phyloP scores from a whole-genome alignment of 2,888 invertebrate genomes.

The Tillus elongatus region DNA sequence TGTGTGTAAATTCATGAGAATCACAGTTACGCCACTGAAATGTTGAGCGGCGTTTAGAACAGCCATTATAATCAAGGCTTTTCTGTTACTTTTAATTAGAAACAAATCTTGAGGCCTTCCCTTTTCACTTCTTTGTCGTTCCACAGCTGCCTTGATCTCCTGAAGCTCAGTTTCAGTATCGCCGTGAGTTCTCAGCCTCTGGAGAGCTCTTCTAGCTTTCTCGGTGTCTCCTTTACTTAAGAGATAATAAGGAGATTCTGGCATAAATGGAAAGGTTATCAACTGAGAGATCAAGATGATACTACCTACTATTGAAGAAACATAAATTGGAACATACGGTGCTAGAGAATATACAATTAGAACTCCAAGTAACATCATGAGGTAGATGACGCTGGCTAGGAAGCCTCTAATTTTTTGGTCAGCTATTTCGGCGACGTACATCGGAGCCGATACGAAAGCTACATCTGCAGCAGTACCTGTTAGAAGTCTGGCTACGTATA shows the following conservation, averaged over 20 bases:
- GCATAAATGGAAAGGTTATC: slow-evolving; percentile 36
- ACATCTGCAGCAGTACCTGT: slow-evolving; percentile 38
- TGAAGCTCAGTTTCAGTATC: slow-evolving; percentile 33
- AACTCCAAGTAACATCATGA: slow-evolving; percentile 36
- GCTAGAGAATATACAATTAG: slow-evolving; percentile 29
- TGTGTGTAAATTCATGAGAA: slow-evolving; percentile 39
- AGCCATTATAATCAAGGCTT: slow-evolving; percentile 36
- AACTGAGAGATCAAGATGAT: slow-evolving; percentile 30
- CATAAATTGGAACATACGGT: slow-evolving; percentile 33
- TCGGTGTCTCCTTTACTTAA: slow-evolving; percentile 30
- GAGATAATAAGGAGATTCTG: slow-evolving; percentile 38
- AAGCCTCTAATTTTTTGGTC: slow-evolving; percentile 36
- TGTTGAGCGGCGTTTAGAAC: slow-evolving; percentile 37
- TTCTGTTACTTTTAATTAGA: slow-evolving; percentile 34
- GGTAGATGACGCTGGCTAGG: slow-evolving; percentile 33
- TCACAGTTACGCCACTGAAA: slow-evolving; percentile 37
- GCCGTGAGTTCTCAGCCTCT: slow-evolving; percentile 26
- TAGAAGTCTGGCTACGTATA: slow-evolving; percentile 36
- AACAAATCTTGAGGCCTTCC: slow-evolving; percentile 35
- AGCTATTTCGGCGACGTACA: slow-evolving; percentile 39
- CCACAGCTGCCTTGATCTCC: slow-evolving; percentile 34
- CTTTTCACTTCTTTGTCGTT: slow-evolving; percentile 33
- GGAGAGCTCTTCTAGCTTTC: slow-evolving; percentile 30
- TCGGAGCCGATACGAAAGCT: slow-evolving; percentile 39
- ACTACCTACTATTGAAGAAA: slow-evolving; percentile 33